These are phyloP conservation scores for Acanthisitta chloris DNA, from an alignment of 2,113 vertebrate genomes.

Conservation along the genomic window DNA sequence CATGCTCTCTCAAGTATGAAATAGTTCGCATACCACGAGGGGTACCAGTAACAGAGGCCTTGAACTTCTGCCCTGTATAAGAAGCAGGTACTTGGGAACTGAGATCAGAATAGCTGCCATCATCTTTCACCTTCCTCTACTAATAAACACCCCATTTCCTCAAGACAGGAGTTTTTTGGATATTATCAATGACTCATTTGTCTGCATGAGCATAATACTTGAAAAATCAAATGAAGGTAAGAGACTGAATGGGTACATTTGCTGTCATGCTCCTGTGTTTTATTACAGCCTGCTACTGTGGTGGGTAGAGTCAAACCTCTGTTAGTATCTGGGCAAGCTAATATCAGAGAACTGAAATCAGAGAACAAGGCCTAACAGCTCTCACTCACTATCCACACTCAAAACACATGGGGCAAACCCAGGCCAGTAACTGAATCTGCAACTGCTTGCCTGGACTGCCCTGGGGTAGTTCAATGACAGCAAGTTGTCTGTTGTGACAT, in stretches of 20 bases:
- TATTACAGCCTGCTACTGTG: accelerated
- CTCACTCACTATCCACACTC: accelerated
- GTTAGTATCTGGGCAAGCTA: neutral
- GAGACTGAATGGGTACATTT: neutral
- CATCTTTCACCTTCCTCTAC: neutral
- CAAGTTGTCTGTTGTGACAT: neutral
- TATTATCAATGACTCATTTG: neutral
- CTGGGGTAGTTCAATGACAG: neutral
- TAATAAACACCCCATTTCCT: neutral
- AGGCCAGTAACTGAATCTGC: neutral
- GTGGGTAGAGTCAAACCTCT: neutral
- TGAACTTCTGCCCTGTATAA: neutral
- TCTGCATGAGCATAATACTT: neutral
- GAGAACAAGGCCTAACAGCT: neutral
- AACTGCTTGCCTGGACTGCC: neutral
- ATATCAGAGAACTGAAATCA: neutral
- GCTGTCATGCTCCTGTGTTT: neutral
- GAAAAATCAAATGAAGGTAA: neutral
- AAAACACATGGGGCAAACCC: accelerated
- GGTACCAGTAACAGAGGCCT: neutral
- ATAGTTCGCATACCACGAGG: neutral
- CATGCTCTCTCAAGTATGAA: neutral
- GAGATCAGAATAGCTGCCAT: neutral
- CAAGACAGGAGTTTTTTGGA: neutral
- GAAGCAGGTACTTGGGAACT: neutral